Conservation (phyloP, 2,888 invertebrate species). For the Orchesellides sinensis region DNA sequence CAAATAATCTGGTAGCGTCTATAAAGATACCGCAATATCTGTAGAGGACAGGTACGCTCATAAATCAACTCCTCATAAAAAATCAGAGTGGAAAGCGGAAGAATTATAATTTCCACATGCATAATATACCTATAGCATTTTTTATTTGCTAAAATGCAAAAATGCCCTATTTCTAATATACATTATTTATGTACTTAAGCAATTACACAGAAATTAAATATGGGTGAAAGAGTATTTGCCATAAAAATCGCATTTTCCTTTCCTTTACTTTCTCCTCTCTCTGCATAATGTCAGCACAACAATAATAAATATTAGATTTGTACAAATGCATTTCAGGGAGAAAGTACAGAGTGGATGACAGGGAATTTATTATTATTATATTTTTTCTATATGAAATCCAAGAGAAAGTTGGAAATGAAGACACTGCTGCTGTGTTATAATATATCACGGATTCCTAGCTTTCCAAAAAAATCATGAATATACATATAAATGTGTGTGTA, state of each 20-base stretch:
- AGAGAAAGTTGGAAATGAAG: neutral
- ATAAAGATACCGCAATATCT: conserved; percentile 63
- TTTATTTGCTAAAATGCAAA: too few relatives aligned
- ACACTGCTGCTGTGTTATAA: neutral
- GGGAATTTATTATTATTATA: conserved; percentile 68
- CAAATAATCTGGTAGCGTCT: conserved; percentile 2
- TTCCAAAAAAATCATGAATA: neutral
- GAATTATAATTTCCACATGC: neutral
- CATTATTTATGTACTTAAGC: too few relatives aligned
- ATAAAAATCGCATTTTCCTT: too few relatives aligned
- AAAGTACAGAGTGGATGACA: conserved; percentile 65
- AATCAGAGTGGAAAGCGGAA: conserved; percentile 5
- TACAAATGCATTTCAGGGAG: neutral
- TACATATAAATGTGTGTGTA: too few relatives aligned
- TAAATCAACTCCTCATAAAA: conserved; percentile 65
- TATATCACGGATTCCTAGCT: neutral
- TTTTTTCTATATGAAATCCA: too few relatives aligned
- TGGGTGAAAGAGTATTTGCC: too few relatives aligned
- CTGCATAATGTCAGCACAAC: too few relatives aligned
- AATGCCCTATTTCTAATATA: too few relatives aligned
- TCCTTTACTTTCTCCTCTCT: too few relatives aligned
- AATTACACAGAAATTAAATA: too few relatives aligned
- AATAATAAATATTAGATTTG: too few relatives aligned
- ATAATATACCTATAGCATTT: too few relatives aligned
- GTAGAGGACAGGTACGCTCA: conserved; percentile 64